phyloP scores from a whole-genome alignment of 2,888 invertebrate genomes.

The Eupithecia inturbata region DNA sequence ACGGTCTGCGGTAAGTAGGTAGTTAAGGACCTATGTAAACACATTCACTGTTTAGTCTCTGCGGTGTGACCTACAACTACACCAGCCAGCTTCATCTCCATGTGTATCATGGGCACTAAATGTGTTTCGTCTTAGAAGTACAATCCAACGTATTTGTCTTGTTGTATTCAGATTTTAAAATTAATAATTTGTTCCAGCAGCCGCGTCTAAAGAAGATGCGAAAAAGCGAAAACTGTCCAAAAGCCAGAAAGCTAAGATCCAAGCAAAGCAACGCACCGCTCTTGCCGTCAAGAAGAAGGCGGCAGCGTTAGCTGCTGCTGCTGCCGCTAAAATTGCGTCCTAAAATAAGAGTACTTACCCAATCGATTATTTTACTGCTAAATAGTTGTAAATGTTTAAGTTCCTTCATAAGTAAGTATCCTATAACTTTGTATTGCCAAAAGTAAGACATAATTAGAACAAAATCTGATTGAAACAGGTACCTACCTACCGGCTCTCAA shows the following conservation, averaged over 20 bases:
- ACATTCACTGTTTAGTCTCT: too few relatives aligned
- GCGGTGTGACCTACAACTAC: too few relatives aligned
- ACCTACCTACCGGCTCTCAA: too few relatives aligned
- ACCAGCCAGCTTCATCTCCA: too few relatives aligned
- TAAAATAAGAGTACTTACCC: conserved; percentile 20
- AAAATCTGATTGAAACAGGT: too few relatives aligned
- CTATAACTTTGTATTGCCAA: too few relatives aligned
- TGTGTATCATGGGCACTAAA: too few relatives aligned
- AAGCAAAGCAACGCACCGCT: conserved; percentile 77
- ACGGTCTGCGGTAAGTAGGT: not conserved
- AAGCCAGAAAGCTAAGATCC: conserved; percentile 76
- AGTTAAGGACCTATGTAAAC: too few relatives aligned
- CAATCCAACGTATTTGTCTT: not conserved
- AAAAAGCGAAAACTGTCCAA: conserved; percentile 77
- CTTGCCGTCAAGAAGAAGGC: conserved; percentile 81
- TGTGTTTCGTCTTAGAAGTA: too few relatives aligned
- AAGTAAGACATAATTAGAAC: too few relatives aligned
- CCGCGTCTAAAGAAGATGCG: conserved; percentile 60
- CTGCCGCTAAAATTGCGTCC: conserved; percentile 67
- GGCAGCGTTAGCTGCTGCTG: conserved; percentile 72
- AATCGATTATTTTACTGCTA: not conserved
- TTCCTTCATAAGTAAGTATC: too few relatives aligned
- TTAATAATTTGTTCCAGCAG: conserved; percentile 34
- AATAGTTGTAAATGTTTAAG: too few relatives aligned
- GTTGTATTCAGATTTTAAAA: not conserved